A percentile compares a stretch with the other conserved stretches of the same genome.
Conservation (phyloP, 2,113 vertebrate genomes). For the Pongo pygmaeus region DNA sequence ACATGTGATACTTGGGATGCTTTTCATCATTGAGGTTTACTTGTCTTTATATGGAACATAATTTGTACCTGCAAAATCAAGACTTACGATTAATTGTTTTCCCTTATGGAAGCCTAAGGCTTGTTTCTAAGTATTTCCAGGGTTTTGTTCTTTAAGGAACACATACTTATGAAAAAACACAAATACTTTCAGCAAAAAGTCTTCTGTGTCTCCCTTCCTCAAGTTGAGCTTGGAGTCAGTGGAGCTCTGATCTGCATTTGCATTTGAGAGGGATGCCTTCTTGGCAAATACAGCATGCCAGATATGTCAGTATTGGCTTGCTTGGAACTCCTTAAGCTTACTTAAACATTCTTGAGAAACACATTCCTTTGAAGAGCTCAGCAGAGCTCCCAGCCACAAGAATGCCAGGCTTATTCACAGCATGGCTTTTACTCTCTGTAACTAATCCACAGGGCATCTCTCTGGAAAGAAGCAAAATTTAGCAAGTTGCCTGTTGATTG, state of each 20-base stretch:
- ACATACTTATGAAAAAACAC: background rate
- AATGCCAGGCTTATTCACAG: background rate
- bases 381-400: background rate
- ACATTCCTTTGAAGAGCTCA: slow-evolving; percentile 28
- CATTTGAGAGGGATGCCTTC: slow-evolving; percentile 19
- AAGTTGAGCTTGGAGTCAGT: background rate
- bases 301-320: background rate
- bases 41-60: background rate
- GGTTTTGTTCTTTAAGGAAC: slow-evolving; percentile 4
- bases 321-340: slow-evolving; percentile 49
- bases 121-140: background rate
- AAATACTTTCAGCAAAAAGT: background rate
- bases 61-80: background rate
- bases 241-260: slow-evolving; percentile 2
- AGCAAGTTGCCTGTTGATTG: background rate
- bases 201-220: background rate
- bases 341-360: slow-evolving; percentile 59
- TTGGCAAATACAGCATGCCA: background rate
- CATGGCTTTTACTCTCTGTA: background rate
- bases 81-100: background rate
- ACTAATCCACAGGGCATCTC: background rate
- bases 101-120: background rate
- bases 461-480: slow-evolving; percentile 9
- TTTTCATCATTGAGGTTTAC: background rate
- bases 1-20: background rate